Conservation (phyloP, 2,888 invertebrate species). For the Microctonus brassicae region DNA sequence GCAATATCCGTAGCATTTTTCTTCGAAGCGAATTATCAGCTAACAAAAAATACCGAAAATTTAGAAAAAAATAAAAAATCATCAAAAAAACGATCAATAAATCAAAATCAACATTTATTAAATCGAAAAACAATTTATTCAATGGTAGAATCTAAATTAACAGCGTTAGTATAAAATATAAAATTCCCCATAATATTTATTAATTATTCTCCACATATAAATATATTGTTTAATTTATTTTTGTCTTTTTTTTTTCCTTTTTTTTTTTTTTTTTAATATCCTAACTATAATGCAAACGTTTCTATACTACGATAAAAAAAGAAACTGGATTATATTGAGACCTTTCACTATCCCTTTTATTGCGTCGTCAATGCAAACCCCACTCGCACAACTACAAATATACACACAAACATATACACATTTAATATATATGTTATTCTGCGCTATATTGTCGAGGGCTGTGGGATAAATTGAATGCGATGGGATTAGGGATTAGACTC, state of each 20-base stretch:
- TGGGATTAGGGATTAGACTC: constrained; percentile 43
- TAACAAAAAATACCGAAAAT: constrained; percentile 65
- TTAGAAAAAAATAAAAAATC: constrained; percentile 12
- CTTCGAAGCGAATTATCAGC: constrained; percentile 78
- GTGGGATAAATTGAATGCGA: constrained; percentile 26
- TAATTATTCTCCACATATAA: not conserved
- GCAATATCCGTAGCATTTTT: constrained; percentile 81
- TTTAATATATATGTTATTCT: not conserved
- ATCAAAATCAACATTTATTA: constrained; percentile 45
- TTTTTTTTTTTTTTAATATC: too few species aligned
- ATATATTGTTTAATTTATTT: too few species aligned
- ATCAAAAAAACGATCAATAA: constrained; percentile 41
- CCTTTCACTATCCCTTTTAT: not conserved
- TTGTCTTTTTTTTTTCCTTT: too few species aligned
- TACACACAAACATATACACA: not conserved
- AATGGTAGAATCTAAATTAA: constrained; percentile 59
- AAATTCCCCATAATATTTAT: not conserved
- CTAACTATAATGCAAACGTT: not conserved
- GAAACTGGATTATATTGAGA: not conserved
- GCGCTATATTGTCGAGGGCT: not conserved
- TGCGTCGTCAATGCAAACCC: not conserved
- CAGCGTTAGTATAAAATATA: constrained; percentile 53
- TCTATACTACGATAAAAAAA: not conserved
- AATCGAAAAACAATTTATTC: constrained; percentile 54
- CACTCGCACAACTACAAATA: not conserved